Evolutionary conservation across 2,113 vertebrate genomes (phyloP).

Genomic region (Rafetus swinhoei): DNA sequence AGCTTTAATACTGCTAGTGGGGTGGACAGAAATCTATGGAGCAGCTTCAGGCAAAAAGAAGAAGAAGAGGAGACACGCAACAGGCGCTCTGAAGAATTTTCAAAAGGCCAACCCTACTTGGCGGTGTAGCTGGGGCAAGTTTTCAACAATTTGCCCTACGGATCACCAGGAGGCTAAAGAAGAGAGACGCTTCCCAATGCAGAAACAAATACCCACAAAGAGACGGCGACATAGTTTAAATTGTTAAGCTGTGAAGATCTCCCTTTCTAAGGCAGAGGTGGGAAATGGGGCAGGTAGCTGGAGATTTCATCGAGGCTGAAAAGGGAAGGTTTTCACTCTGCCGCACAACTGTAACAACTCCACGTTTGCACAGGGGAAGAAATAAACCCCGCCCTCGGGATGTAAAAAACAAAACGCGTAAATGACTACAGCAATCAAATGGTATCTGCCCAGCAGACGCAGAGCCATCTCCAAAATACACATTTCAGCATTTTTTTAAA

Average conservation of each 20-base stretch:
- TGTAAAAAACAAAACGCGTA: neutral
- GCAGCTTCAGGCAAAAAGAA: fast-evolving
- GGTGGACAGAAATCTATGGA: fast-evolving
- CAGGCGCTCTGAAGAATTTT: neutral
- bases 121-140: neutral
- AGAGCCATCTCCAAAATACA: fast-evolving
- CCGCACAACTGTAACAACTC: neutral
- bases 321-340: neutral
- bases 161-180: neutral
- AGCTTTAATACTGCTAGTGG: neutral
- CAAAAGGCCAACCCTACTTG: neutral
- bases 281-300: neutral
- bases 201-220: neutral
- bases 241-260: neutral
- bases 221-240: neutral
- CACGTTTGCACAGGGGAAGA: neutral
- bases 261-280: fast-evolving
- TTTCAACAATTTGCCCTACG: fast-evolving
- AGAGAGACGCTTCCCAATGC: neutral
- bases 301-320: neutral
- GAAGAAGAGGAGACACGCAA: neutral
- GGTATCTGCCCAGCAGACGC: neutral
- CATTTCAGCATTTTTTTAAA: neutral
- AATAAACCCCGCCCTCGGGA: neutral
- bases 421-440: fast-evolving